A percentile compares a stretch with the other conserved stretches of the same genome.
Conservation (phyloP, 2,797 vertebrate species). For the Apogon talboti region DNA sequence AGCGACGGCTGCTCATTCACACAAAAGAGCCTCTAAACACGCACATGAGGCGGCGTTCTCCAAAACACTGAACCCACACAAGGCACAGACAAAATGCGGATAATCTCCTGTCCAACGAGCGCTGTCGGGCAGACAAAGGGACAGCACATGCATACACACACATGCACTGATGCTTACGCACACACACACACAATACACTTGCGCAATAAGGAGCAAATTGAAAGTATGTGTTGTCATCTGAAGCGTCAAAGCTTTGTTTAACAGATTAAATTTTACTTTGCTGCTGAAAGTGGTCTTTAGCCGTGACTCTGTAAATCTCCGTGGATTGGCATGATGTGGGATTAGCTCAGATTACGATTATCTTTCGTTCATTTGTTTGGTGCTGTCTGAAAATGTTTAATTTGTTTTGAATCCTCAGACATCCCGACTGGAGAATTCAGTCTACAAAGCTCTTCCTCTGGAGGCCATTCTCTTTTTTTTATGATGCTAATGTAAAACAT, state of each 20-base stretch:
- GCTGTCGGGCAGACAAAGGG: constrained; percentile 61
- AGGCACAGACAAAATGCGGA: constrained; percentile 68
- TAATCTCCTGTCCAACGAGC: constrained; percentile 63
- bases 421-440: constrained; percentile 22
- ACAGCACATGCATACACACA: constrained; percentile 26
- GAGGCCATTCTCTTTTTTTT: constrained; percentile 18
- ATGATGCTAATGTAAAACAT: constrained; percentile 43
- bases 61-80: constrained; percentile 54
- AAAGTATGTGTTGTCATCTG: constrained; percentile 15
- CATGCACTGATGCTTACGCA: constrained; percentile 27
- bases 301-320: constrained; percentile 61
- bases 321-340: constrained; percentile 58
- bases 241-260: constrained; percentile 33
- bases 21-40: constrained; percentile 59
- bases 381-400: constrained; percentile 43
- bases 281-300: constrained; percentile 61
- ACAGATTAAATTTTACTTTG: constrained; percentile 46
- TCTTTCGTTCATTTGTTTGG: constrained; percentile 70
- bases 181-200: constrained; percentile 8
- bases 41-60: constrained; percentile 42
- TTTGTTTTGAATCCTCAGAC: constrained; percentile 57
- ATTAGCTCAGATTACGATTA: constrained; percentile 70
- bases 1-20: constrained; percentile 58
- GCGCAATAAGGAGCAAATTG: constrained; percentile 22
- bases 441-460: constrained; percentile 41